Evolutionary conservation across 2,888 invertebrate species (phyloP), one percentile per base, ranked within the genome.

Genomic region (Tanypteryx hageni): DNA sequence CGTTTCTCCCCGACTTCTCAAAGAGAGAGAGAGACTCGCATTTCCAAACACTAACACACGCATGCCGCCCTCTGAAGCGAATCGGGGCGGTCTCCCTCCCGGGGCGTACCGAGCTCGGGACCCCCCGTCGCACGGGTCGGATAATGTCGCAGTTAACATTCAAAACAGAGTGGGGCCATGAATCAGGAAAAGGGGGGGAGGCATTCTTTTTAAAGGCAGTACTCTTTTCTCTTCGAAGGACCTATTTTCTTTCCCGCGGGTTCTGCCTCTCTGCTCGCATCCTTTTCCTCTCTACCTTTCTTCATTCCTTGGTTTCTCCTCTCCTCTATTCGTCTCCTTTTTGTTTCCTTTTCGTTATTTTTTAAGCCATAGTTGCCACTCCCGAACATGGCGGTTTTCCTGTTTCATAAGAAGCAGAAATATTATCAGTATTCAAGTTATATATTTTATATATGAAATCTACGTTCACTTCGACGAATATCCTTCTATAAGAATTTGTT

Each of bases 31-130:
- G 76, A 9, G 57, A 57, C 85, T 58, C 58, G 57, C 58, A 22
- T 85, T 58, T 85, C 27, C 86, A 61, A 86, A 86, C 86, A 59
- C 85, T 11, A n/a, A 85, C 58, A n/a, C 85, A 68, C 7, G 44
- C 44, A 68, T 44, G 83, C 83, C 86, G 86, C 86, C 86, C 61
- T 59, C 31, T 14, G 86, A 59, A 27, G 59, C 59, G 86, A 86
- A 86, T 86, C 86, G 59, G 86, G 86, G 86, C 61, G 59, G 83
- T 56, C 83, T 56, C 86, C 86, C 86, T 31, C 86, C 86, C 27
- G 86, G 22, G 86, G 86, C 27, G 59, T 27, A 27, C 61, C 27
- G 85, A 56, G 56, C 84, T 27, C 82, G 82, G 82, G 83, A 83
- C 83, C 83, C 86, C 86, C 59, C 59, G 27, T 31, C 58, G 59